phyloP scores from a whole-genome alignment of 1,140 invertebrate genomes.

The Berghia stephanieae region DNA sequence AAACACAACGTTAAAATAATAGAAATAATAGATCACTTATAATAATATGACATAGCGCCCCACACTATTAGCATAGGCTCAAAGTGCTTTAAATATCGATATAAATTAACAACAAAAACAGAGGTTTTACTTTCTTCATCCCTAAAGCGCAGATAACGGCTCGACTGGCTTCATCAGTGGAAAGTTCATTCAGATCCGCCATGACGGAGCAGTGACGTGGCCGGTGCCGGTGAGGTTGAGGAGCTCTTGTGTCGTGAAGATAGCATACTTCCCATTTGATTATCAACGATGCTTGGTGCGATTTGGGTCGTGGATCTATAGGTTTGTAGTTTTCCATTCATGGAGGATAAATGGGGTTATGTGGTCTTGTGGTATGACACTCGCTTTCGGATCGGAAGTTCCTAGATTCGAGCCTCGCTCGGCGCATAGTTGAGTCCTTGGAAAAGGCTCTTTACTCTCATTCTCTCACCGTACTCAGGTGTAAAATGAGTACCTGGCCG shows the following conservation, averaged over 20 bases:
- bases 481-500: too few relatives aligned
- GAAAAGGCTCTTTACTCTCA: too few relatives aligned
- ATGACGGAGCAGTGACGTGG: slow-evolving; percentile 71
- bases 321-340: slow-evolving; percentile 62
- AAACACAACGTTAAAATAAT: not conserved
- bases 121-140: not conserved
- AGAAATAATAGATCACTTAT: not conserved
- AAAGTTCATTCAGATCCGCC: slow-evolving; percentile 68
- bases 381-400: too few relatives aligned
- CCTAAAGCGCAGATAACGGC: slow-evolving; percentile 70
- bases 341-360: too few relatives aligned
- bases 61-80: not conserved
- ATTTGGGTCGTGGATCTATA: slow-evolving; percentile 71
- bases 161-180: slow-evolving; percentile 71
- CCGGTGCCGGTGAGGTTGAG: slow-evolving; percentile 71
- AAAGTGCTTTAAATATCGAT: not conserved
- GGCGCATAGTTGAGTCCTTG: too few relatives aligned
- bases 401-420: too few relatives aligned
- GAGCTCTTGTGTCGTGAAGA: slow-evolving; percentile 65
- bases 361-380: too few relatives aligned
- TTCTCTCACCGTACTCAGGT: too few relatives aligned
- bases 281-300: slow-evolving; percentile 70
- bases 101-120: too few relatives aligned
- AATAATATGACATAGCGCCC: too few relatives aligned
- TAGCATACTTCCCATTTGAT: slow-evolving; percentile 67